Evolutionary conservation across 2,113 vertebrate species (phyloP).

Genomic region (Gymnarchus niloticus): DNA sequence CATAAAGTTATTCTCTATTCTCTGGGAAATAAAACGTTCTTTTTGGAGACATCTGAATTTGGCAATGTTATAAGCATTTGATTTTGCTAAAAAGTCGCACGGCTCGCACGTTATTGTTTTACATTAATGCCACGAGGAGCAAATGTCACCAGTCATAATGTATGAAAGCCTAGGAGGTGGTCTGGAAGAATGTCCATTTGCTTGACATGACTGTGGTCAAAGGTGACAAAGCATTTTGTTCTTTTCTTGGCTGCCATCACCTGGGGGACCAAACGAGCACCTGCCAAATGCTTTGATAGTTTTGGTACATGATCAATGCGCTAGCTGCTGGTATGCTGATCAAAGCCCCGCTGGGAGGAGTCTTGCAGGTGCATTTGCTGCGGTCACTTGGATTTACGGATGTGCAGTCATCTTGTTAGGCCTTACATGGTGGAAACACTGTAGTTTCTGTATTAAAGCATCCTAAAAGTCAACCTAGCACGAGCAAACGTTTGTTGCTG

Average conservation of each 20-base stretch:
- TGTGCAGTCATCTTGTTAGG: not conserved
- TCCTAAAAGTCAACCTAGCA: not conserved
- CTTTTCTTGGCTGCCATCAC: not conserved
- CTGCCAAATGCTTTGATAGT: not conserved
- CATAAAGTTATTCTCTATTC: not conserved
- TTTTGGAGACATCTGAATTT: not conserved
- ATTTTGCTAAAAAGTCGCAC: not conserved
- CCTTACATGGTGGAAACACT: not conserved
- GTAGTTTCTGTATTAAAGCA: not conserved
- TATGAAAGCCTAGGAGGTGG: not conserved
- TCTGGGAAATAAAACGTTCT: not conserved
- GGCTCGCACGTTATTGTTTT: not conserved
- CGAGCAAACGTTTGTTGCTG: not conserved
- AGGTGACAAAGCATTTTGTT: not conserved
- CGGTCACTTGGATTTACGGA: not conserved
- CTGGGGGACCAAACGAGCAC: not conserved
- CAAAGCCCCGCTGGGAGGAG: not conserved
- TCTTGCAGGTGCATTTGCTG: not conserved
- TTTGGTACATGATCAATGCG: not conserved
- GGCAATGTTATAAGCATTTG: not conserved
- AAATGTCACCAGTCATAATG: not conserved
- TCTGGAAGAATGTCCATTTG: not conserved
- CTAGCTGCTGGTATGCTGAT: not conserved
- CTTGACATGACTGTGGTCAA: not conserved
- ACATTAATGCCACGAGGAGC: not conserved